A percentile compares a stretch with the other conserved stretches of the same genome.
Conservation (phyloP, 2,888 invertebrate species). For the Dorcus parallelipipedus region DNA sequence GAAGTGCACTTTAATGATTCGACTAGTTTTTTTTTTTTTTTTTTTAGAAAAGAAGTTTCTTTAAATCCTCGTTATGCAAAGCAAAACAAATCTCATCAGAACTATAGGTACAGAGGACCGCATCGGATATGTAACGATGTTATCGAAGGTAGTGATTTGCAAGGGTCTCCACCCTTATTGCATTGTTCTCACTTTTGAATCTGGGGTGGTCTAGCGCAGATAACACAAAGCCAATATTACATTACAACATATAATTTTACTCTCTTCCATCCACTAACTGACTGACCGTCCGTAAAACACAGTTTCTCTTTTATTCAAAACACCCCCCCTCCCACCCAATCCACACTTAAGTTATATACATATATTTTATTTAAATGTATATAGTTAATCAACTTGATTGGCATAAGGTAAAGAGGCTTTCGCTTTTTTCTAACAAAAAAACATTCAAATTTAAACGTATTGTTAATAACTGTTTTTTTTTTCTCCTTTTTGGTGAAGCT, state of each 20-base stretch:
- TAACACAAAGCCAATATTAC: slow-evolving; percentile 47
- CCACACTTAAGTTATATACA: not conserved
- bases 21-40: no score
- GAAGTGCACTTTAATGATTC: no score
- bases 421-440: no score
- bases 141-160: slow-evolving; percentile 49
- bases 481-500: not conserved
- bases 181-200: slow-evolving; percentile 51
- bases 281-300: no score
- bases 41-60: no score
- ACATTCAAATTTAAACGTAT: not conserved
- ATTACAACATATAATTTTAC: slow-evolving; percentile 33
- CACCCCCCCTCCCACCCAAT: not conserved
- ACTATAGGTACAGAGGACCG: slow-evolving; percentile 24
- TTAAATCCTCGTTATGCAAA: not conserved
- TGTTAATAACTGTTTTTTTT: slow-evolving; percentile 8
- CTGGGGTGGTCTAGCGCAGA: slow-evolving; percentile 48
- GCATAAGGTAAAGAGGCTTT: no score
- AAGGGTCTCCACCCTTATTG: slow-evolving; percentile 49
- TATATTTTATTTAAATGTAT: not conserved
- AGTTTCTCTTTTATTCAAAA: not conserved
- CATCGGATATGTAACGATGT: slow-evolving; percentile 48
- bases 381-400: no score
- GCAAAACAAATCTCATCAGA: not conserved
- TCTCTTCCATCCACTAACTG: not conserved